Conservation (phyloP, 2,797 vertebrate genomes). For the Chrysocyon brachyurus region DNA sequence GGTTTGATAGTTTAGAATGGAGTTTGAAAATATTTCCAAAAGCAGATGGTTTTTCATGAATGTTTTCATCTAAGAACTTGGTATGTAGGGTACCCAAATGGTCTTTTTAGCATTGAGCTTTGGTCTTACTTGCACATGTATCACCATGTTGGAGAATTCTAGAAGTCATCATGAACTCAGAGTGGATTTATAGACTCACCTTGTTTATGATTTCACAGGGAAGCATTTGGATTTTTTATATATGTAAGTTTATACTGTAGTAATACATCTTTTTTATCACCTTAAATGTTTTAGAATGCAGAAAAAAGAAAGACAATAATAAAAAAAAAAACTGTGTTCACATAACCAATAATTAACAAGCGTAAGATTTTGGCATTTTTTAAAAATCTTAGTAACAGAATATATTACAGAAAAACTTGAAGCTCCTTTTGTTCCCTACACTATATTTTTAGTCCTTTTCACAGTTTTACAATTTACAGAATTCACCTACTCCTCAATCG, state of each 20-base stretch:
- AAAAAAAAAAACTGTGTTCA: not conserved
- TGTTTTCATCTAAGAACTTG: not conserved
- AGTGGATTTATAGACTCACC: not conserved
- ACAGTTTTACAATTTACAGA: not conserved
- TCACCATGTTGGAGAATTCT: not conserved
- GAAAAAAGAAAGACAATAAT: not conserved
- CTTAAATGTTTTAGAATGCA: not conserved
- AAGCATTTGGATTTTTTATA: not conserved
- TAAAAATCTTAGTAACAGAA: not conserved
- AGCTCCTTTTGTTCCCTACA: not conserved
- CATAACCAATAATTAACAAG: not conserved
- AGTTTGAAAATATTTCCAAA: not conserved
- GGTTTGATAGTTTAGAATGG: not conserved
- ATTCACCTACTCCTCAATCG: not conserved
- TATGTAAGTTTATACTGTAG: not conserved
- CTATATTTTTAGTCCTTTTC: not conserved
- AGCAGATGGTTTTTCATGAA: not conserved
- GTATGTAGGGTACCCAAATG: not conserved
- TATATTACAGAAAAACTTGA: not conserved
- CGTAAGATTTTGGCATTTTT: not conserved
- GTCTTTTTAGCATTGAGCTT: not conserved
- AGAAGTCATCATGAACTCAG: not conserved
- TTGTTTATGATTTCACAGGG: constrained; percentile 2
- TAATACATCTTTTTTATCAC: not conserved
- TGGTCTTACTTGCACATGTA: not conserved